Conservation (phyloP, 2,888 invertebrate species). For the Macaria notata region DNA sequence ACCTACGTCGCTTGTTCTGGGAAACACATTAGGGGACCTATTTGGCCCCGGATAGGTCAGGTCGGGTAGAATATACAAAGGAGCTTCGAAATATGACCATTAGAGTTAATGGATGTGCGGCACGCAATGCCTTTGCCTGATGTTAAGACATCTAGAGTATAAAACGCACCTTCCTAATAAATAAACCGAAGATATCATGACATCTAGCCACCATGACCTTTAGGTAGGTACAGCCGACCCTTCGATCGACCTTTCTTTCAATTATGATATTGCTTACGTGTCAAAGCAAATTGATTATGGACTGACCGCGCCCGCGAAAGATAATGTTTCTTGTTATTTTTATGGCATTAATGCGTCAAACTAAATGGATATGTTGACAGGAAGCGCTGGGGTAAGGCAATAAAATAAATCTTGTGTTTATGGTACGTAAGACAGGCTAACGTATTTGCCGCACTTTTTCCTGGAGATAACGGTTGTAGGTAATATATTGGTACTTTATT, state of each 20-base stretch:
- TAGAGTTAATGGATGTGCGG: constrained; percentile 21
- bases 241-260: constrained; percentile 6
- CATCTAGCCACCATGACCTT: neutral
- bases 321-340: constrained; percentile 14
- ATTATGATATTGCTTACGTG: constrained; percentile 17
- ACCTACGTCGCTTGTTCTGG: constrained; percentile 11
- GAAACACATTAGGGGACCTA: constrained; percentile 17
- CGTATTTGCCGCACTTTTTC: too few species aligned
- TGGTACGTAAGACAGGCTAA: neutral
- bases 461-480: too few species aligned
- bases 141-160: constrained; percentile 1
- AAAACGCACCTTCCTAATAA: constrained; percentile 5
- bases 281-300: constrained; percentile 14
- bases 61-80: constrained; percentile 8
- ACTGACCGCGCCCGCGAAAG: constrained; percentile 14
- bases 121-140: constrained; percentile 23
- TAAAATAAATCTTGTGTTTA: constrained; percentile 15
- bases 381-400: constrained; percentile 10
- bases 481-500: too few species aligned
- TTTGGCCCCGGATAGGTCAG: constrained; percentile 12
- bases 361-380: constrained; percentile 17
- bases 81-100: constrained; percentile 13
- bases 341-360: constrained; percentile 18
- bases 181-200: constrained; percentile 13
- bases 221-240: too few species aligned